Conservation (phyloP, 2,888 invertebrate species). For the Macrosoma leucophasiata region DNA sequence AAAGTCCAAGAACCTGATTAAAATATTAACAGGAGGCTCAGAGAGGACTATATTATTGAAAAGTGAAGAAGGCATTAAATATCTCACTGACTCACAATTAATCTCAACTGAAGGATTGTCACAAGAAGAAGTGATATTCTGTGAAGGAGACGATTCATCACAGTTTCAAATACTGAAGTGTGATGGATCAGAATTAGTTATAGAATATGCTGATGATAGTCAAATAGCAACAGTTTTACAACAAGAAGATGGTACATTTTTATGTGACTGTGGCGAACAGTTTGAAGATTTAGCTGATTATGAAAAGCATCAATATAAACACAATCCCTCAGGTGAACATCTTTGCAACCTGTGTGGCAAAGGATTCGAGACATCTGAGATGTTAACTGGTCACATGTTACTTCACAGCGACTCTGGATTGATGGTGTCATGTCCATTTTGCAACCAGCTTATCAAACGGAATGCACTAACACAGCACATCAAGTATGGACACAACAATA, state of each 20-base stretch:
- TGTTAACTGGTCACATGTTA: constrained; percentile 62
- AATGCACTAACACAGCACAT: constrained; percentile 64
- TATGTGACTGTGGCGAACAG: constrained; percentile 65
- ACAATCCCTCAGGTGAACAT: constrained; percentile 54
- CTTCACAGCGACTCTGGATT: constrained; percentile 51
- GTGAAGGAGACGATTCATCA: constrained; percentile 59
- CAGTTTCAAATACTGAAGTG: constrained; percentile 64
- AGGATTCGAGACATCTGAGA: constrained; percentile 63
- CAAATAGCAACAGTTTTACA: constrained; percentile 58
- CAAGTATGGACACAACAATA: constrained; percentile 62
- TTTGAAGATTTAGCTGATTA: constrained; percentile 57
- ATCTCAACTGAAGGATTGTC: constrained; percentile 43
- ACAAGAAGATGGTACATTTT: constrained; percentile 57
- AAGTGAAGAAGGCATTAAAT: constrained; percentile 47
- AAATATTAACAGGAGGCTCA: constrained; percentile 49
- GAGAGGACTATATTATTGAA: constrained; percentile 58
- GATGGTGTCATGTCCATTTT: constrained; percentile 58
- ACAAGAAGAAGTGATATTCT: constrained; percentile 60
- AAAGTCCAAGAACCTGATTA: constrained; percentile 46
- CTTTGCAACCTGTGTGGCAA: constrained; percentile 64
- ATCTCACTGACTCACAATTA: constrained; percentile 46
- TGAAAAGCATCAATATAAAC: constrained; percentile 59
- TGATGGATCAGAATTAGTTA: constrained; percentile 62
- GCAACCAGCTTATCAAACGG: constrained; percentile 52
- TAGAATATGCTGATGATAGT: constrained; percentile 64